Conservation (phyloP, 1,140 invertebrate species). For the Popillia japonica region DNA sequence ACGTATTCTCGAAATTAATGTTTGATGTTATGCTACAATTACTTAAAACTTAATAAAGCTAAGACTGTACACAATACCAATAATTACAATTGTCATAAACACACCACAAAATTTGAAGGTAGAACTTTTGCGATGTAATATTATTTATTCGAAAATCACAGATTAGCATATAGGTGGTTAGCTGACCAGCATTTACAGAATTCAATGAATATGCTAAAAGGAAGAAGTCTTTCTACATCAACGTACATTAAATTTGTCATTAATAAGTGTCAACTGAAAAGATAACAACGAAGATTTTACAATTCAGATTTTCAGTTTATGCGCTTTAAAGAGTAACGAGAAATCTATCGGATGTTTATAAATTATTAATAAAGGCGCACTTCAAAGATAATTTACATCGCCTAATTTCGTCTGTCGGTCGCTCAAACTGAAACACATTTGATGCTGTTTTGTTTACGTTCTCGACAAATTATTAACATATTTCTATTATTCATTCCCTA, state of each 20-base stretch:
- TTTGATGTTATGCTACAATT: no score
- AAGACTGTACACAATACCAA: neutral
- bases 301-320: constrained; percentile 34
- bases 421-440: constrained; percentile 4
- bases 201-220: constrained; percentile 23
- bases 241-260: constrained; percentile 28
- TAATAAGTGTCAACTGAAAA: constrained; percentile 26
- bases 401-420: constrained; percentile 25
- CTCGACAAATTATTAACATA: constrained; percentile 21
- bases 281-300: constrained; percentile 32
- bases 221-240: constrained; percentile 28
- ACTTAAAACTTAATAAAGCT: neutral
- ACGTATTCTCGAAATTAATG: no score
- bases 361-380: constrained; percentile 29
- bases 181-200: neutral
- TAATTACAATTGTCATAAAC: neutral
- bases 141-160: neutral
- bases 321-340: constrained; percentile 16
- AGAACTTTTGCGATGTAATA: neutral
- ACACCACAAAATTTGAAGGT: neutral
- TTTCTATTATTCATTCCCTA: constrained; percentile 33
- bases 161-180: neutral
- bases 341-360: constrained; percentile 35
- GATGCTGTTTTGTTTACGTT: constrained; percentile 35
- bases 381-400: constrained; percentile 33